Percentiles rank a stretch among this genome's conserved stretches.
Evolutionary conservation across 2,888 invertebrate genomes (phyloP).

Genomic region (Lasioglossum villosulum): DNA sequence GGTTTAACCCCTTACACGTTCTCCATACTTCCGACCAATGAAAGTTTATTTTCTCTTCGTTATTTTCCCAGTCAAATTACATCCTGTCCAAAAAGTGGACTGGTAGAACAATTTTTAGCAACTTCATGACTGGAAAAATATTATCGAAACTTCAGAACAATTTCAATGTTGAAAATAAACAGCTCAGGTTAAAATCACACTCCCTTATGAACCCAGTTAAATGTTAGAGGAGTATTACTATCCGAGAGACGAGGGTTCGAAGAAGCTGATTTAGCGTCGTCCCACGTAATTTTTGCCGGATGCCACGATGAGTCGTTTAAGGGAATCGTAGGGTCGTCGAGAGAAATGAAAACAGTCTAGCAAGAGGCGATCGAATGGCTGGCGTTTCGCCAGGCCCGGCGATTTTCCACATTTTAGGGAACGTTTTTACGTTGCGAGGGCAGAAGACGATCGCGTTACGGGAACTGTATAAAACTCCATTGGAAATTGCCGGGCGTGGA

Average conservation of each 20-base stretch:
- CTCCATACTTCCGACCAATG: neutral
- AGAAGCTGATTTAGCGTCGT: neutral
- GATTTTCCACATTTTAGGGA: slow-evolving; percentile 40
- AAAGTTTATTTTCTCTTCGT: neutral
- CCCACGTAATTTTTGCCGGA: neutral
- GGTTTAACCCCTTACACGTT: neutral
- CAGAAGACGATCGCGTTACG: slow-evolving; percentile 15
- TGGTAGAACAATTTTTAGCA: neutral
- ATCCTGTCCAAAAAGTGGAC: neutral
- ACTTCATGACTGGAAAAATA: neutral
- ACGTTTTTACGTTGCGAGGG: slow-evolving; percentile 25
- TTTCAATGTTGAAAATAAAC: neutral
- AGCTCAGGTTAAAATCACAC: neutral
- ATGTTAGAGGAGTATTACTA: neutral
- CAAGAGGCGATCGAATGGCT: neutral
- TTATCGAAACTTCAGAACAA: neutral
- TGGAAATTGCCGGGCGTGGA: slow-evolving; percentile 35
- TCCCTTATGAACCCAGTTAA: neutral
- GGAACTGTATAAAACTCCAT: slow-evolving; percentile 51
- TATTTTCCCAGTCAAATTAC: neutral
- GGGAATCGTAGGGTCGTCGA: neutral
- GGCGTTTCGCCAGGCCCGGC: slow-evolving; percentile 9
- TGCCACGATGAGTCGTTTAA: neutral
- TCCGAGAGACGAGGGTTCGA: neutral
- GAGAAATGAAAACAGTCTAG: slow-evolving; percentile 2